Conservation (phyloP, 2,888 invertebrate species). For the Callosobruchus maculatus region DNA sequence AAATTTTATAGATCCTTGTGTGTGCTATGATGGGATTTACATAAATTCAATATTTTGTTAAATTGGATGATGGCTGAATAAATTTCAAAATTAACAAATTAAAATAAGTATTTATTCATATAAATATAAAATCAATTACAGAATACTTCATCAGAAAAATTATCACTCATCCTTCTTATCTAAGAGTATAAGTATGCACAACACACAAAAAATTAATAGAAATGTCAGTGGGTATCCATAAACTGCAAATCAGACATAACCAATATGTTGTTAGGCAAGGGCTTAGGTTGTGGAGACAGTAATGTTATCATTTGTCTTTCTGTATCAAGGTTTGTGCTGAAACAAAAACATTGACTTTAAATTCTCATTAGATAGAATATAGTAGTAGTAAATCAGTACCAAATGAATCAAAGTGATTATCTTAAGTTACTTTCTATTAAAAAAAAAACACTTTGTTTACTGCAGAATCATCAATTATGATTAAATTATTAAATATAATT, state of each 20-base stretch:
- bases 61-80: no score
- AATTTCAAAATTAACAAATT: no score
- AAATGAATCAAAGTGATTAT: neutral
- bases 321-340: constrained; percentile 84
- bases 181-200: neutral
- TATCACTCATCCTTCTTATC: neutral
- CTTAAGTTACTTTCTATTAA: neutral
- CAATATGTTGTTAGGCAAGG: constrained; percentile 82
- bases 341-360: constrained; percentile 33
- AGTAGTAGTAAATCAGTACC: neutral
- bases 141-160: neutral
- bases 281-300: constrained; percentile 90
- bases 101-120: no score
- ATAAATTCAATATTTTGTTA: no score
- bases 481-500: no score
- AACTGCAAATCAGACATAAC: constrained; percentile 89
- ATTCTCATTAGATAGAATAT: no score
- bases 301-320: constrained; percentile 86
- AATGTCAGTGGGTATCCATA: constrained; percentile 80
- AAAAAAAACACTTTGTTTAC: no score
- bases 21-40: no score
- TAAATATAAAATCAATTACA: no score
- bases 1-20: no score
- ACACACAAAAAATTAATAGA: neutral
- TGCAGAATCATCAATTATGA: no score